phyloP scores from a whole-genome alignment of 2,797 vertebrate species.

The Microcaecilia unicolor region DNA sequence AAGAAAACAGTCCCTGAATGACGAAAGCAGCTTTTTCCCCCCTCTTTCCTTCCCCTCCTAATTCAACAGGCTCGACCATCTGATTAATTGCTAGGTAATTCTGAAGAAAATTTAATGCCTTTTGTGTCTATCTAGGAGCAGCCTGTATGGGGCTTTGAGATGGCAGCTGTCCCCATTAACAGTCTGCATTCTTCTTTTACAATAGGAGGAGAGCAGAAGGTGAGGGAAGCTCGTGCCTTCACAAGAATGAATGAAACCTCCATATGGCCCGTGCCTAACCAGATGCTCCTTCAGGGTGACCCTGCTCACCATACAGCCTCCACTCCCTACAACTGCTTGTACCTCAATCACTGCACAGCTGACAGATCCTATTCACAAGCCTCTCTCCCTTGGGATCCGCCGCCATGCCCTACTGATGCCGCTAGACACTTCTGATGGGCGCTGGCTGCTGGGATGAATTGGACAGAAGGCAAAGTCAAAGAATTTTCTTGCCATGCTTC shows the following conservation, averaged over 20 bases:
- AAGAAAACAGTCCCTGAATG: too few species aligned
- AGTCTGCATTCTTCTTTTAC: not conserved
- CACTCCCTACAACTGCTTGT: not conserved
- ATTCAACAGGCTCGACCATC: fast-evolving
- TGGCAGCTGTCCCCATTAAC: slow-evolving; percentile 33
- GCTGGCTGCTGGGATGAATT: fast-evolving
- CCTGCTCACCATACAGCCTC: fast-evolving
- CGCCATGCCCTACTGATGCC: fast-evolving
- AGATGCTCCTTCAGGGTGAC: slow-evolving; percentile 49
- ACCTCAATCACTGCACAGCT: not conserved
- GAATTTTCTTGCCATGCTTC: not conserved
- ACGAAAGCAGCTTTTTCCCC: too few species aligned
- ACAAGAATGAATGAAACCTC: slow-evolving; percentile 45
- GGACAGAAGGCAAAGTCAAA: fast-evolving
- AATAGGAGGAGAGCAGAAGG: slow-evolving; percentile 41
- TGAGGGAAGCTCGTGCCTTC: slow-evolving; percentile 44
- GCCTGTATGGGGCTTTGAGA: slow-evolving; percentile 1
- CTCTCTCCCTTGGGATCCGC: not conserved
- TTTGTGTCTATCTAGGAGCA: not conserved
- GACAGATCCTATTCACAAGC: not conserved
- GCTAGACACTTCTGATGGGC: not conserved
- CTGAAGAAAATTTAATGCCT: not conserved
- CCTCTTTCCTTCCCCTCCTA: too few species aligned
- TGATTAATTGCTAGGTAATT: slow-evolving; percentile 14
- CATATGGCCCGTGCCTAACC: slow-evolving; percentile 54